These are phyloP conservation scores for Brachynemurus nebulosus DNA, from an alignment of 2,888 invertebrate species.

Conservation along the genomic window DNA sequence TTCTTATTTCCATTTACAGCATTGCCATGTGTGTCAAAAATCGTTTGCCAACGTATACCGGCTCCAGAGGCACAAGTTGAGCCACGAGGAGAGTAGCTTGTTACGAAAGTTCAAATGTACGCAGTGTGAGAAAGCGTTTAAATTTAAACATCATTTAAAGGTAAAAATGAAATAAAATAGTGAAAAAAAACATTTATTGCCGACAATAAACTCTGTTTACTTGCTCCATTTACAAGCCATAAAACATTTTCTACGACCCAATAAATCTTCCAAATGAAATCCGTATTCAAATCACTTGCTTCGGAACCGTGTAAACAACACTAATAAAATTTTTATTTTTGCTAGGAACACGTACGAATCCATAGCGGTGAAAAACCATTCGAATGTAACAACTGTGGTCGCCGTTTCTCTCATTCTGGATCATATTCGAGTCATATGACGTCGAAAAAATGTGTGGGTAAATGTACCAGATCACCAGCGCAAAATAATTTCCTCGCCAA, in stretches of 20 bases:
- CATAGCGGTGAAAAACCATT: slow-evolving; percentile 99
- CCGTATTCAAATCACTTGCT: too few relatives aligned
- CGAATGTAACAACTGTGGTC: slow-evolving; percentile 94
- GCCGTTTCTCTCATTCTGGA: slow-evolving; percentile 98
- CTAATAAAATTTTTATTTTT: slow-evolving; percentile 14
- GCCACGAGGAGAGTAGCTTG: slow-evolving; percentile 79
- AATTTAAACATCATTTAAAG: slow-evolving; percentile 67
- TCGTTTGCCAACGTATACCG: slow-evolving; percentile 88
- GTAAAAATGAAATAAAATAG: slow-evolving; percentile 23
- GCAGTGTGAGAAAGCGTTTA: slow-evolving; percentile 51
- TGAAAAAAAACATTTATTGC: not conserved
- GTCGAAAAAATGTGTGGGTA: slow-evolving; percentile 94
- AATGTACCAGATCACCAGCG: not conserved
- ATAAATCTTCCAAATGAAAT: too few relatives aligned
- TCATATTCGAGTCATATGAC: slow-evolving; percentile 99
- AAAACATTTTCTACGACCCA: too few relatives aligned
- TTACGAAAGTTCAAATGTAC: slow-evolving; percentile 90
- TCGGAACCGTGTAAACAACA: too few relatives aligned
- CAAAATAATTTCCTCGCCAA: slow-evolving; percentile 27
- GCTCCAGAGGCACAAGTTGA: slow-evolving; percentile 88
- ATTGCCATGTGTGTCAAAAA: slow-evolving; percentile 83
- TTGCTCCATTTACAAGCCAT: too few relatives aligned
- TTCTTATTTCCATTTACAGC: slow-evolving; percentile 38
- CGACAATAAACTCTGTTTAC: too few relatives aligned
- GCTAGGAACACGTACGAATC: slow-evolving; percentile 88